Percentiles rank a stretch among this genome's conserved stretches.
Evolutionary conservation across 2,797 vertebrate genomes (phyloP).

Genomic region (Mionectes olivaceus): DNA sequence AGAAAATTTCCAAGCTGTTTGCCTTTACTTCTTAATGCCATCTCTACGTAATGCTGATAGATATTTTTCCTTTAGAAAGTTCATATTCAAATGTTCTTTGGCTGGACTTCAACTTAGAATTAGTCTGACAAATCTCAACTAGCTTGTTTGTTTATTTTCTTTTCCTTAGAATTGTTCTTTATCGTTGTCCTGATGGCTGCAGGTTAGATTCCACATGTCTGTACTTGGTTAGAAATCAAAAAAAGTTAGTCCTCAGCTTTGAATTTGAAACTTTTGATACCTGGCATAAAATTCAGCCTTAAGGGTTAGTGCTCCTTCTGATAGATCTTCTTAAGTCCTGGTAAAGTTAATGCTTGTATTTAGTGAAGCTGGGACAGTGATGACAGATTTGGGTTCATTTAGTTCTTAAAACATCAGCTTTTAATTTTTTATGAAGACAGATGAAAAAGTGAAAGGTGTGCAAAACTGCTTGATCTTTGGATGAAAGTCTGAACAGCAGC

Average conservation of each 20-base stretch:
- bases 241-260: neutral
- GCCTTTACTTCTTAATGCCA: neutral
- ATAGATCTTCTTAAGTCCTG: neutral
- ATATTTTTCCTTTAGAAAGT: neutral
- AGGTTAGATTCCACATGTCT: neutral
- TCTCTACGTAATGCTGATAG: neutral
- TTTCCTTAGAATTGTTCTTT: constrained; percentile 3
- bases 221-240: neutral
- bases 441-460: neutral
- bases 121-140: constrained; percentile 9
- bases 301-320: neutral
- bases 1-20: neutral
- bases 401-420: neutral
- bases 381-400: neutral
- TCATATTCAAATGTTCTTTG: neutral
- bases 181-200: neutral
- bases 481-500: constrained; percentile 2
- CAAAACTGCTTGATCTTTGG: constrained; percentile 18
- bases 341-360: neutral
- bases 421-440: constrained; percentile 4
- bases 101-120: neutral
- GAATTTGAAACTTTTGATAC: neutral
- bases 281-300: constrained; percentile 18
- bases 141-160: neutral
- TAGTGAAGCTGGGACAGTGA: neutral